A percentile compares a stretch with the other conserved stretches of the same genome.
Evolutionary conservation across 2,113 vertebrate genomes (phyloP).

Genomic region (Aspidoscelis tigris): DNA sequence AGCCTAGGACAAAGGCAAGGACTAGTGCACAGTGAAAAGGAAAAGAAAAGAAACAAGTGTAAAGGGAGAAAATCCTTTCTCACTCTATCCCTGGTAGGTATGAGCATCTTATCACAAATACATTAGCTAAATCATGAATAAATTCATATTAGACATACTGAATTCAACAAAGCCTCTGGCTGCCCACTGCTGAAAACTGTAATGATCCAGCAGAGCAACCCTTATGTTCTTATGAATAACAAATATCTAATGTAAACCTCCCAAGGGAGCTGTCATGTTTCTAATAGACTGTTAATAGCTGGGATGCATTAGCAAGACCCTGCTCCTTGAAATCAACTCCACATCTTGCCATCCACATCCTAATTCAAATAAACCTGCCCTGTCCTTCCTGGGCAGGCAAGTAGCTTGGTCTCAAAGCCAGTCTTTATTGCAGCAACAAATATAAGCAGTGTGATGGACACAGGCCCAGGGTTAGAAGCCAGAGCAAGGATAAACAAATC

Average conservation of each 20-base stretch:
- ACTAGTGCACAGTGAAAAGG: no score
- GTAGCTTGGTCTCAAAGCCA: no score
- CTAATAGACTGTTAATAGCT: slow-evolving; percentile 20
- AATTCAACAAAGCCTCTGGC: background rate
- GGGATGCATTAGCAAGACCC: background rate
- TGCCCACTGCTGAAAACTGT: slow-evolving; percentile 1
- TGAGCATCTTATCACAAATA: background rate
- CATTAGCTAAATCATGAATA: slow-evolving; percentile 23
- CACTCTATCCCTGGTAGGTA: background rate
- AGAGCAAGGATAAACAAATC: no score
- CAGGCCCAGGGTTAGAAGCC: no score
- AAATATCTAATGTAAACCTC: slow-evolving; percentile 12
- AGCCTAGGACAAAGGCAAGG: no score
- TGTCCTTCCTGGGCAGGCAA: background rate
- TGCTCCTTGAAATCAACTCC: background rate
- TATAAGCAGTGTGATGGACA: no score
- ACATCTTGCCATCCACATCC: background rate
- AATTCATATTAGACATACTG: slow-evolving; percentile 9
- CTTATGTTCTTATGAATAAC: slow-evolving; percentile 27
- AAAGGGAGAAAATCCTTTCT: background rate
- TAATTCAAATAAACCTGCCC: background rate
- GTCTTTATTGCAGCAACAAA: no score
- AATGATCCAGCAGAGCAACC: background rate
- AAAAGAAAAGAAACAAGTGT: no score
- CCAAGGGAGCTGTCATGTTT: slow-evolving; percentile 1